Conservation (phyloP, 2,797 vertebrate genomes). For the Silurus lanzhouensis region DNA sequence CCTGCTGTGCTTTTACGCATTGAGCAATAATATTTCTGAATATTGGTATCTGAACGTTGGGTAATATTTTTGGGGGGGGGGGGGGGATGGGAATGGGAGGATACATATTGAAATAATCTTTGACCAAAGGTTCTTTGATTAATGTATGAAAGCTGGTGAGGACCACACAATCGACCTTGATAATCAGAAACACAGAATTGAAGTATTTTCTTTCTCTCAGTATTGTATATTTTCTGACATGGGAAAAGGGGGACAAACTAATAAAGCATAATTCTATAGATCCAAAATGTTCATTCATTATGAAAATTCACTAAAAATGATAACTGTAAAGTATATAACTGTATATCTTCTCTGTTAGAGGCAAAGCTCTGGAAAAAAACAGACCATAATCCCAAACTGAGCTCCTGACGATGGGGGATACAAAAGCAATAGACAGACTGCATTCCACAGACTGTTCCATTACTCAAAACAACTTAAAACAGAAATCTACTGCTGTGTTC, state of each 20-base stretch:
- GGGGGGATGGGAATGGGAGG: no score
- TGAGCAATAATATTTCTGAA: no score
- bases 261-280: background rate
- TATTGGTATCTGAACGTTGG: no score
- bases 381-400: slow-evolving; percentile 49
- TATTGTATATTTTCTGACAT: background rate
- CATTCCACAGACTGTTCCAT: slow-evolving; percentile 39
- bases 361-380: slow-evolving; percentile 21
- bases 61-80: no score
- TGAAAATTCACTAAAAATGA: background rate
- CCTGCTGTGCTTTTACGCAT: no score
- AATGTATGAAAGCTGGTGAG: background rate
- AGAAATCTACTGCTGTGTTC: slow-evolving; percentile 7
- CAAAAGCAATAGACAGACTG: background rate
- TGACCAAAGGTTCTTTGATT: background rate
- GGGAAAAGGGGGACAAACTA: background rate
- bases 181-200: background rate
- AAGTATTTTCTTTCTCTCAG: background rate
- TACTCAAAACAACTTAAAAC: background rate
- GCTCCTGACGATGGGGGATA: slow-evolving; percentile 42
- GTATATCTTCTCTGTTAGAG: background rate
- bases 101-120: no score
- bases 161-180: background rate
- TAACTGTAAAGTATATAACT: background rate
- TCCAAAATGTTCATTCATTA: background rate